These are phyloP conservation scores for Calephelis perditalis DNA, from an alignment of 2,888 invertebrate species.

Conservation along the genomic window DNA sequence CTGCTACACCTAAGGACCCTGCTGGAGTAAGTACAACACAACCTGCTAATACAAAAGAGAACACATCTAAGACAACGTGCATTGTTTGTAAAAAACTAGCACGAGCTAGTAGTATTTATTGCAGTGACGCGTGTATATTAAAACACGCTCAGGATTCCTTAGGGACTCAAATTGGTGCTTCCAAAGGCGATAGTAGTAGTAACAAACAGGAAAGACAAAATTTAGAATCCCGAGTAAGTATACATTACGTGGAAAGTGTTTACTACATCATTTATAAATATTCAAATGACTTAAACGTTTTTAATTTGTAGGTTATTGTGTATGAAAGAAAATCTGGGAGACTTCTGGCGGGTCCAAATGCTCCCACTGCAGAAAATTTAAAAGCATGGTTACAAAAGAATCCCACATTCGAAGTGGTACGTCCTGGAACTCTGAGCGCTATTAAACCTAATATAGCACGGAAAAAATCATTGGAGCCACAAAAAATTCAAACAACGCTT, in stretches of 20 bases:
- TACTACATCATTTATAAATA: not conserved
- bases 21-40: conserved; percentile 30
- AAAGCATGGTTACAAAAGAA: conserved; percentile 91
- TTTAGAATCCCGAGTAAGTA: conserved; percentile 58
- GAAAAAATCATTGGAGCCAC: conserved; percentile 49
- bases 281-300: conserved; percentile 14
- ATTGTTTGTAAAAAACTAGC: conserved; percentile 88
- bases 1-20: conserved; percentile 9
- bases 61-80: conserved; percentile 71
- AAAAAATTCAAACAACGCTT: conserved; percentile 68
- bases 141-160: conserved; percentile 88
- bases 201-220: conserved; percentile 53
- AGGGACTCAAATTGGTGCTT: conserved; percentile 40
- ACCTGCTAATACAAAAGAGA: conserved; percentile 36
- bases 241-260: not conserved
- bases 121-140: conserved; percentile 91
- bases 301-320: conserved; percentile 82
- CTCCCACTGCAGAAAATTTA: conserved; percentile 88
- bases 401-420: conserved; percentile 91
- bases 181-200: conserved; percentile 42
- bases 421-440: conserved; percentile 77
- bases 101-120: conserved; percentile 91
- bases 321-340: conserved; percentile 89
- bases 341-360: conserved; percentile 85
- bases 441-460: conserved; percentile 53